phyloP scores from a whole-genome alignment of 1,140 invertebrate species.

The Pararge aegeria region DNA sequence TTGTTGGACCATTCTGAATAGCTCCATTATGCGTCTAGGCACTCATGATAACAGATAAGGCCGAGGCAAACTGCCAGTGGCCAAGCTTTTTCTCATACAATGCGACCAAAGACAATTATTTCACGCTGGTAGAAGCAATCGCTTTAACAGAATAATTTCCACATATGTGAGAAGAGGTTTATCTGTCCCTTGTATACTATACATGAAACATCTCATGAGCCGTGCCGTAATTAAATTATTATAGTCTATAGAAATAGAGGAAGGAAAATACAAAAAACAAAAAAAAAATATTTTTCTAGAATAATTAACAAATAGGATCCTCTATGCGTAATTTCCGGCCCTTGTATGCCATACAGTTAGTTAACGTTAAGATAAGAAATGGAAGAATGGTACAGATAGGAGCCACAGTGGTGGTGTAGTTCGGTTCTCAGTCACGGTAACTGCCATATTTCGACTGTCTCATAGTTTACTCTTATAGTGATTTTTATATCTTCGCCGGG shows the following conservation, averaged over 20 bases:
- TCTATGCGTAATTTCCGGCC: constrained; percentile 5
- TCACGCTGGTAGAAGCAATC: too few relatives aligned
- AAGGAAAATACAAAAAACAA: constrained; percentile 15
- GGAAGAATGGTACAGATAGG: neutral
- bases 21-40: neutral
- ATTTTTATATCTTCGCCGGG: constrained; percentile 12
- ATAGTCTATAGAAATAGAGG: constrained; percentile 3
- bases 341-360: constrained; percentile 5
- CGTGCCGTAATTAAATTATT: neutral
- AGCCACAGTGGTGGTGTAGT: constrained; percentile 7
- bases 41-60: too few relatives aligned
- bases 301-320: constrained; percentile 14
- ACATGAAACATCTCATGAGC: neutral
- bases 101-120: too few relatives aligned
- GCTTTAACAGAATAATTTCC: too few relatives aligned
- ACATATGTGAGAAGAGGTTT: neutral
- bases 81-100: too few relatives aligned
- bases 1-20: neutral
- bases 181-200: neutral
- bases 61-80: too few relatives aligned
- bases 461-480: constrained; percentile 32
- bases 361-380: neutral
- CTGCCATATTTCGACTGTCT: constrained; percentile 53
- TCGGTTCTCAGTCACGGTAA: constrained; percentile 35
- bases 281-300: constrained; percentile 34